Conservation (phyloP, 1,140 invertebrate genomes). For the Dendroctonus ponderosae region DNA sequence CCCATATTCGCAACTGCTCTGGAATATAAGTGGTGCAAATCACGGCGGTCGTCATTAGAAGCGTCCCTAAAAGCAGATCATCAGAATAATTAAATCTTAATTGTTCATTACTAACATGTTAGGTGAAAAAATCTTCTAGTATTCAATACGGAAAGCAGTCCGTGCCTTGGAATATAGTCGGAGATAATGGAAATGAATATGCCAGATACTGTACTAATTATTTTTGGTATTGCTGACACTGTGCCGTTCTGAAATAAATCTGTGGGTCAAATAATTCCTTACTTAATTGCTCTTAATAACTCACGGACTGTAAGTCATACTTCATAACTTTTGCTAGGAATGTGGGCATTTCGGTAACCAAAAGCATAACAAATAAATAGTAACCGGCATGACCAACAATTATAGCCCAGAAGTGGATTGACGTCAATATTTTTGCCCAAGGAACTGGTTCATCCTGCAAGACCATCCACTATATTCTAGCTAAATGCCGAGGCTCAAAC, state of each 20-base stretch:
- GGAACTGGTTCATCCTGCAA: constrained; percentile 1
- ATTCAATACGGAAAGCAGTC: background rate
- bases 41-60: background rate
- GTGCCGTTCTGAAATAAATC: background rate
- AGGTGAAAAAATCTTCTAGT: constrained; percentile 10
- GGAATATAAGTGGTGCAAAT: background rate
- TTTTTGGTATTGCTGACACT: constrained; percentile 1
- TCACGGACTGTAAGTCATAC: constrained; percentile 1
- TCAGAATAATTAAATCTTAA: background rate
- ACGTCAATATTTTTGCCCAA: constrained; percentile 8
- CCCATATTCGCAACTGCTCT: background rate
- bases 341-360: constrained; percentile 7
- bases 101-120: background rate
- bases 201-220: background rate
- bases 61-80: background rate
- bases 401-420: constrained; percentile 7
- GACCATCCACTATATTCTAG: background rate
- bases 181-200: background rate
- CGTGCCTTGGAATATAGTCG: background rate
- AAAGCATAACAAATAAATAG: background rate
- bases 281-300: background rate
- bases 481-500: background rate
- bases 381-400: background rate
- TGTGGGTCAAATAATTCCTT: background rate
- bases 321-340: constrained; percentile 3